Percentiles rank a stretch among this genome's conserved stretches.
Conservation (phyloP, 2,888 invertebrate species). For the Melikaiella ostensackeni region DNA sequence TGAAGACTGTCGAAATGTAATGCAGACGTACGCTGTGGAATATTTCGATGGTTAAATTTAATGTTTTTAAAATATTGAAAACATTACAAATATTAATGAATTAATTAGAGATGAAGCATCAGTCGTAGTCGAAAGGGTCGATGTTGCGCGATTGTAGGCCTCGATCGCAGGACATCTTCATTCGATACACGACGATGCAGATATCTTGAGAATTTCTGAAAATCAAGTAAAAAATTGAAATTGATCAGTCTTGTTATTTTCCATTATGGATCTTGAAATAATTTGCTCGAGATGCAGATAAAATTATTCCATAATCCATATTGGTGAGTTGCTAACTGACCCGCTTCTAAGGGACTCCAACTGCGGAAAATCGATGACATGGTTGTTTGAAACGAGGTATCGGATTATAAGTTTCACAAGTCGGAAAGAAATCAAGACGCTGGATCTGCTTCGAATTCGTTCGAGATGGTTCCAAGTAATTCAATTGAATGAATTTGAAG, state of each 20-base stretch:
- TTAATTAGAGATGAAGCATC: slow-evolving; percentile 42
- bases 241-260: slow-evolving; percentile 7
- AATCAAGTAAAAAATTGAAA: neutral
- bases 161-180: slow-evolving; percentile 71
- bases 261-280: slow-evolving; percentile 12
- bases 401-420: slow-evolving; percentile 25
- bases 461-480: neutral
- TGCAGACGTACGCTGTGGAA: slow-evolving; percentile 69
- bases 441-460: slow-evolving; percentile 17
- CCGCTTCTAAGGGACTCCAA: slow-evolving; percentile 30
- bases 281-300: slow-evolving; percentile 22
- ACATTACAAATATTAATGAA: neutral
- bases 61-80: neutral
- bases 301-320: slow-evolving; percentile 30
- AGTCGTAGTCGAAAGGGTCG: slow-evolving; percentile 62
- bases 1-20: slow-evolving; percentile 42
- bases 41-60: neutral
- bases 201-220: slow-evolving; percentile 32
- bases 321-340: slow-evolving; percentile 33
- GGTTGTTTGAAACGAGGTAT: slow-evolving; percentile 28
- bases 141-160: slow-evolving; percentile 75
- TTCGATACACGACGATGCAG: slow-evolving; percentile 58
- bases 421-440: slow-evolving; percentile 15
- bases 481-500: neutral
- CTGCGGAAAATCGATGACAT: slow-evolving; percentile 37